Evolutionary conservation across 2,888 invertebrate species (phyloP).

Genomic region (Nephrotoma flavescens): DNA sequence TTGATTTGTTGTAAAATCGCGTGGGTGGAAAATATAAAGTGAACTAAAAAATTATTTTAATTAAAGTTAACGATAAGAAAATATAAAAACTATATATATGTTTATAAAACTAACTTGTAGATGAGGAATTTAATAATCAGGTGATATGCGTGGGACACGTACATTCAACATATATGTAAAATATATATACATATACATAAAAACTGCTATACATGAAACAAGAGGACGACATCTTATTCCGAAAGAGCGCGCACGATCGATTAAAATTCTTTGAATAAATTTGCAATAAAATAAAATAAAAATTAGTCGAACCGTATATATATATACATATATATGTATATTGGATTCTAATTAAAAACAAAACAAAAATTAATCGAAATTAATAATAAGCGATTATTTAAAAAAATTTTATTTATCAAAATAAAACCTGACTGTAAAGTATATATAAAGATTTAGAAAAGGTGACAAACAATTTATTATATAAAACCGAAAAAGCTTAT

Average conservation of each 20-base stretch:
- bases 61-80: neutral
- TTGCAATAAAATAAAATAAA: neutral
- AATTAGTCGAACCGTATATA: neutral
- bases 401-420: neutral
- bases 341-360: neutral
- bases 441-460: too few relatives aligned
- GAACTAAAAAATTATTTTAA: neutral
- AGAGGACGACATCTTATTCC: neutral
- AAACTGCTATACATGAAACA: neutral
- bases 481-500: too few relatives aligned
- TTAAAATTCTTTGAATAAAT: neutral
- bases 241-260: neutral
- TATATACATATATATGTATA: too few relatives aligned
- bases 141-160: neutral
- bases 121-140: neutral
- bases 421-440: neutral
- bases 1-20: neutral
- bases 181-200: neutral
- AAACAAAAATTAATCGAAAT: neutral
- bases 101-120: neutral
- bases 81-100: neutral
- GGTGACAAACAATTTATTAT: neutral
- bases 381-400: neutral
- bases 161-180: neutral
- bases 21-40: neutral